Percentiles rank a stretch among this genome's conserved stretches.
phyloP scores from a whole-genome alignment of 92 coral and sea anemone genomes.

The Zoanthus sansibaricus region DNA sequence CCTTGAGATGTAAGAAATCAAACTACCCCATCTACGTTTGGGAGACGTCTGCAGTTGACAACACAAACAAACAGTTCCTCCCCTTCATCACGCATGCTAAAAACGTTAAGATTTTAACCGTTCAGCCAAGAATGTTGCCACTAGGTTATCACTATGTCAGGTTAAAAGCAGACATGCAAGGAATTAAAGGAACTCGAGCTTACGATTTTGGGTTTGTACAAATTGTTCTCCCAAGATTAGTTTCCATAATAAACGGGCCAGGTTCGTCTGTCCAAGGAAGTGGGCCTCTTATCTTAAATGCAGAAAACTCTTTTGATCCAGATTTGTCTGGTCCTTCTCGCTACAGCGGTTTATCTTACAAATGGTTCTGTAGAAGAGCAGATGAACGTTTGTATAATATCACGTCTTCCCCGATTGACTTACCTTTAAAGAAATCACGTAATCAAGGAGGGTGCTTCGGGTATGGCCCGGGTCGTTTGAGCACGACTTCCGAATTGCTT shows the following conservation, averaged over 20 bases:
- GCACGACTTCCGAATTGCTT: background rate
- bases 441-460: constrained; percentile 60
- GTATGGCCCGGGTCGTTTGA: constrained; percentile 62
- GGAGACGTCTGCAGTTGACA: constrained; percentile 32
- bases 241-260: constrained; percentile 40
- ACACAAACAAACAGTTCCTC: constrained; percentile 39
- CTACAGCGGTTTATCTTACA: background rate
- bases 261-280: constrained; percentile 41
- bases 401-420: constrained; percentile 42
- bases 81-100: constrained; percentile 33
- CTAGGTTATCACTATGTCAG: constrained; percentile 36
- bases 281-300: constrained; percentile 41
- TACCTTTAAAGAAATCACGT: background rate
- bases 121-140: background rate
- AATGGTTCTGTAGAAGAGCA: constrained; percentile 58
- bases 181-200: background rate
- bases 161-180: constrained; percentile 31
- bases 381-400: constrained; percentile 23
- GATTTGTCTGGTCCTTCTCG: constrained; percentile 19
- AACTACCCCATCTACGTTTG: background rate
- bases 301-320: constrained; percentile 27
- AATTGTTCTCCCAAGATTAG: background rate
- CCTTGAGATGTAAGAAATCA: constrained; percentile 7
- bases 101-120: background rate
- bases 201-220: constrained; percentile 50